Percentiles rank a stretch among this genome's conserved stretches.
These are phyloP conservation scores for Balaeniceps rex DNA, from an alignment of 2,113 vertebrate genomes.

Conservation along the genomic window DNA sequence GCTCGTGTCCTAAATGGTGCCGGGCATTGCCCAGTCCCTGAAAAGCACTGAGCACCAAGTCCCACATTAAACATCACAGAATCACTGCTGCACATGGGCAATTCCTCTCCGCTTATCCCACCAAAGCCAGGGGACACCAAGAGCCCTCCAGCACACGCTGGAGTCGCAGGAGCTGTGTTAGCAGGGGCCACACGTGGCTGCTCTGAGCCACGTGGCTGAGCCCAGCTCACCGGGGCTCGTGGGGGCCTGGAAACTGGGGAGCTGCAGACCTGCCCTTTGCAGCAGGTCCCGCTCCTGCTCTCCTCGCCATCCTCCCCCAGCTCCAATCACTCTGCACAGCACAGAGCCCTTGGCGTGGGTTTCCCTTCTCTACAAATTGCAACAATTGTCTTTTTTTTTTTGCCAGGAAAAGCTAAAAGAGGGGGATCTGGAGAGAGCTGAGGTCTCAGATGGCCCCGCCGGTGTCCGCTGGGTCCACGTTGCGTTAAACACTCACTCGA, in stretches of 20 bases:
- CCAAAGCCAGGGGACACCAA: background rate
- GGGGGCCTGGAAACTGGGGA: background rate
- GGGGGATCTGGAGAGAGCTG: background rate
- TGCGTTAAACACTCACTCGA: background rate
- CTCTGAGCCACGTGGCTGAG: background rate
- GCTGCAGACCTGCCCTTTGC: background rate
- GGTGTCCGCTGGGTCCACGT: accelerated
- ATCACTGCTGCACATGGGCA: background rate
- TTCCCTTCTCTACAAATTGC: background rate
- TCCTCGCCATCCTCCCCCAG: background rate
- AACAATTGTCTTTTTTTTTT: background rate
- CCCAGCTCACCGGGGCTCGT: background rate
- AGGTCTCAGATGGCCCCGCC: background rate
- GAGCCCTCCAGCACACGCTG: background rate
- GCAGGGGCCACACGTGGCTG: background rate
- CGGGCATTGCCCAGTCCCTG: background rate
- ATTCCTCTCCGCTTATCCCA: background rate
- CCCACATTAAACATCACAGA: background rate
- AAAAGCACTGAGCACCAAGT: background rate
- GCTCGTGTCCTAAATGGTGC: background rate
- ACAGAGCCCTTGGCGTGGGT: background rate
- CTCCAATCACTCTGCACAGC: background rate
- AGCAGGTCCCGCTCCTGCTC: background rate
- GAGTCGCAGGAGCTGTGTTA: background rate
- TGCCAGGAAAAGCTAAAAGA: background rate